These are phyloP conservation scores for Loris lydekkerianus DNA, from an alignment of 2,797 vertebrate species.

Conservation along the genomic window DNA sequence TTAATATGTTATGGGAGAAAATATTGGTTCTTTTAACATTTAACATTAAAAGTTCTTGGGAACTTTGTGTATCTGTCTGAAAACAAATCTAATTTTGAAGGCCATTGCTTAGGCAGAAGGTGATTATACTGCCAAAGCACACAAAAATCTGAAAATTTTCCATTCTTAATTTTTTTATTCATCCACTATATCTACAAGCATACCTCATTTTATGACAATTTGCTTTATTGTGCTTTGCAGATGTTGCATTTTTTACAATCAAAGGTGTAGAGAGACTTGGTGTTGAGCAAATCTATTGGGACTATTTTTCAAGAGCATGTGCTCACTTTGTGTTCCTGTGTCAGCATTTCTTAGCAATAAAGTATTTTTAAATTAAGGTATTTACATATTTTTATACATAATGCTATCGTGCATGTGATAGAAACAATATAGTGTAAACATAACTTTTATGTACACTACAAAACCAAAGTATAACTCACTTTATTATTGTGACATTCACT, in stretches of 20 bases:
- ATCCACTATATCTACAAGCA: background rate
- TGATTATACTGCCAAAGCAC: background rate
- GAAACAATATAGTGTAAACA: background rate
- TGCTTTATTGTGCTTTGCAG: background rate
- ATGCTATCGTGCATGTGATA: background rate
- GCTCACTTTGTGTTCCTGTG: background rate
- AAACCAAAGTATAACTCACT: background rate
- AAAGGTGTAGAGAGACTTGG: background rate
- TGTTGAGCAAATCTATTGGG: background rate
- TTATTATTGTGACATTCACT: background rate
- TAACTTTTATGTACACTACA: background rate
- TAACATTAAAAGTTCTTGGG: background rate
- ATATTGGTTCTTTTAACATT: background rate
- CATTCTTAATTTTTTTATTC: background rate
- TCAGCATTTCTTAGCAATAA: background rate
- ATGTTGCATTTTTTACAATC: background rate
- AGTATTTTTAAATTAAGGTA: background rate
- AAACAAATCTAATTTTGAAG: slow-evolving; percentile 12
- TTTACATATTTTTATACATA: background rate
- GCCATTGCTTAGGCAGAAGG: background rate
- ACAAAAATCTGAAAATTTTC: background rate
- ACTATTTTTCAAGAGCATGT: background rate
- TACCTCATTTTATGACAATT: background rate
- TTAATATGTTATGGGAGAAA: background rate
- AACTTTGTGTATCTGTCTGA: background rate